Conservation (phyloP, 2,888 invertebrate species). For the Pheosia tremula region DNA sequence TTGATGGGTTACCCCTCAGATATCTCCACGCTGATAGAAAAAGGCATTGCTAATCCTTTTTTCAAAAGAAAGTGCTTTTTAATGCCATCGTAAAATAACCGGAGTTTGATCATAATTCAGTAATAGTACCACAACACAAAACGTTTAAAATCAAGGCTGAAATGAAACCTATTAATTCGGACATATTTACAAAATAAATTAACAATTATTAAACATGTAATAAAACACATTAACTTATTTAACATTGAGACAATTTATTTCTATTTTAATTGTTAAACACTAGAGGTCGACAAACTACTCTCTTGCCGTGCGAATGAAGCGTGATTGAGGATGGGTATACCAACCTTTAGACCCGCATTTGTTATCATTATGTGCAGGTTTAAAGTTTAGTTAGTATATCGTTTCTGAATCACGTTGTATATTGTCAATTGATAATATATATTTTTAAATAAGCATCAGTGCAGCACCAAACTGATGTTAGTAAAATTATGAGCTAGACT, state of each 20-base stretch:
- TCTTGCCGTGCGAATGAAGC: neutral
- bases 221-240: slow-evolving; percentile 14
- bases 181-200: slow-evolving; percentile 32
- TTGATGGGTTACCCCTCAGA: too few species aligned
- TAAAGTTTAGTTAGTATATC: too few species aligned
- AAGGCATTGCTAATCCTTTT: too few species aligned
- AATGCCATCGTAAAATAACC: too few species aligned
- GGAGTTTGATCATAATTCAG: too few species aligned
- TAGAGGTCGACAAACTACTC: slow-evolving; percentile 27
- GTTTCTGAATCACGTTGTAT: too few species aligned
- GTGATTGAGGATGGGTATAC: too few species aligned
- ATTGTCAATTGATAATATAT: too few species aligned
- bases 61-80: too few species aligned
- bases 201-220: slow-evolving; percentile 15
- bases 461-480: neutral
- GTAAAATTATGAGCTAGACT: neutral
- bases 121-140: neutral
- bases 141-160: neutral
- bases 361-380: too few species aligned
- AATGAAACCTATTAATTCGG: slow-evolving; percentile 9
- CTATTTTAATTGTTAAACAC: slow-evolving; percentile 17
- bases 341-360: too few species aligned
- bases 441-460: neutral
- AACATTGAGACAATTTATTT: slow-evolving; percentile 1
- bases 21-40: too few species aligned